Evolutionary conservation across 2,888 invertebrate species (phyloP).

Genomic region (Stenoptilia bipunctidactyla): DNA sequence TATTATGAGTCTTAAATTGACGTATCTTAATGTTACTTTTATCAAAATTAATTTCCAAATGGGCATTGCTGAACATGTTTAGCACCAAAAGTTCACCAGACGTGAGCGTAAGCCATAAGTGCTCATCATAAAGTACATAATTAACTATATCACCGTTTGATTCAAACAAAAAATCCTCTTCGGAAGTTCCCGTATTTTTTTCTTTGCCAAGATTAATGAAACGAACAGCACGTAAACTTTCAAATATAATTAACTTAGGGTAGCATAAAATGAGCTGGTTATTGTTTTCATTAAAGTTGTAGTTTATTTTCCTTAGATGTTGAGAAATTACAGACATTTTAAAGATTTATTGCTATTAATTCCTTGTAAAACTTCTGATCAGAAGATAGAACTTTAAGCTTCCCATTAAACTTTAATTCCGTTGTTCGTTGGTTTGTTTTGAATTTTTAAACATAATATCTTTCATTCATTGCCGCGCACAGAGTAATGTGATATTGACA

Average conservation of each 20-base stretch:
- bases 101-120: slow-evolving; percentile 38
- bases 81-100: slow-evolving; percentile 37
- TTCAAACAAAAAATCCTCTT: neutral
- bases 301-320: neutral
- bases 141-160: neutral
- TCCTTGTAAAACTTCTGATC: neutral
- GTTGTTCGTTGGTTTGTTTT: no score
- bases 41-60: slow-evolving; percentile 24
- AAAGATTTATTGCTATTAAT: neutral
- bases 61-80: slow-evolving; percentile 24
- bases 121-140: neutral
- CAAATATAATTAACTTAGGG: neutral
- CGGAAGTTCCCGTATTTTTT: no score
- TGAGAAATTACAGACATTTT: neutral
- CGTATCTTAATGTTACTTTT: slow-evolving; percentile 34
- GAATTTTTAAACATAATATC: no score
- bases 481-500: no score
- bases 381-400: neutral
- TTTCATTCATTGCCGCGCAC: no score
- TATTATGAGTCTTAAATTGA: slow-evolving; percentile 22
- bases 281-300: neutral
- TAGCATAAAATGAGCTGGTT: slow-evolving; percentile 1
- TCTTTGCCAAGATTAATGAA: neutral
- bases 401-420: no score
- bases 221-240: neutral